These are phyloP conservation scores for Tineola bisselliella DNA, from an alignment of 2,888 invertebrate genomes.

Conservation along the genomic window DNA sequence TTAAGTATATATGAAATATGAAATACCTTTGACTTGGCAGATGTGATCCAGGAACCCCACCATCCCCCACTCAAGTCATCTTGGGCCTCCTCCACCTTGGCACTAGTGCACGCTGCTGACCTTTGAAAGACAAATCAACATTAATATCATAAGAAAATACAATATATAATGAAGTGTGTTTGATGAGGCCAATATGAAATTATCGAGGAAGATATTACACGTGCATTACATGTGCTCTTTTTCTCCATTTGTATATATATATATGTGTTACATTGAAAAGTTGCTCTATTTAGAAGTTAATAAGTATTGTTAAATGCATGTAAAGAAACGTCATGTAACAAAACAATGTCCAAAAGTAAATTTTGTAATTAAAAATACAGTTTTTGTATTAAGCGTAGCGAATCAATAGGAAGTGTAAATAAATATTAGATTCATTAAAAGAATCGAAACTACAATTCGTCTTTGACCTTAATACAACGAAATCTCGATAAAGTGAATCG, in stretches of 20 bases:
- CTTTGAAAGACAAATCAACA: background rate
- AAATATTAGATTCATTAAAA: background rate
- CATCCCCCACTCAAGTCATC: conserved; percentile 50
- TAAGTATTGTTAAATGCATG: too few relatives aligned
- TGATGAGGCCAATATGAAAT: too few relatives aligned
- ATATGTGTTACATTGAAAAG: too few relatives aligned
- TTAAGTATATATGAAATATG: background rate
- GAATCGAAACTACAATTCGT: background rate
- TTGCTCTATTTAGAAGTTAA: too few relatives aligned
- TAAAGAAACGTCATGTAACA: too few relatives aligned
- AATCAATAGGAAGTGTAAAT: background rate
- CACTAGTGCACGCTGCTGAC: conserved; percentile 20
- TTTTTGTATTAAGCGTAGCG: background rate
- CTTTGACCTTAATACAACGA: background rate
- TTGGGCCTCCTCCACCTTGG: conserved; percentile 27
- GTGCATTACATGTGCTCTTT: too few relatives aligned
- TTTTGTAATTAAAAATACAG: background rate
- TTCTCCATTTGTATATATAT: too few relatives aligned
- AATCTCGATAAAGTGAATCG: background rate
- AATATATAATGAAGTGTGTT: too few relatives aligned
- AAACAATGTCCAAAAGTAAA: background rate
- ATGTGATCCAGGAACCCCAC: conserved; percentile 70
- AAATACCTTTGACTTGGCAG: conserved; percentile 67
- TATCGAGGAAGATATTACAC: too few relatives aligned
- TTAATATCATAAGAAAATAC: background rate